These are phyloP conservation scores for Gastracanthus pulcherrimus DNA, from an alignment of 2,888 invertebrate species.

Conservation along the genomic window DNA sequence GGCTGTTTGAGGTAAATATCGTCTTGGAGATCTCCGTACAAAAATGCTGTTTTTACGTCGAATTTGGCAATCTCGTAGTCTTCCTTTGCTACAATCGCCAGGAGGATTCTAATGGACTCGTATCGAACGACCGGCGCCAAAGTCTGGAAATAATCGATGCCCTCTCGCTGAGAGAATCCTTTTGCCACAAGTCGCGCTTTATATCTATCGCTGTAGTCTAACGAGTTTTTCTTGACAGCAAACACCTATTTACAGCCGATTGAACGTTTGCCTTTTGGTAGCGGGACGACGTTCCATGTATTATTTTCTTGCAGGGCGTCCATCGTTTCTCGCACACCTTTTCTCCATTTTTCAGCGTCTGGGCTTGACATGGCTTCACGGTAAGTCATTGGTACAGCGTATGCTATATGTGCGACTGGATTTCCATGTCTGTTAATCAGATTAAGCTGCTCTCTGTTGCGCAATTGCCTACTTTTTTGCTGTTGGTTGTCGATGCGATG, in stretches of 20 bases:
- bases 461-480: too few species aligned
- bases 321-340: slow-evolving; percentile 24
- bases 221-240: background rate
- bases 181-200: too few species aligned
- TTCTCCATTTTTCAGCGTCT: slow-evolving; percentile 10
- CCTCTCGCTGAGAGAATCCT: slow-evolving; percentile 36
- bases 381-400: slow-evolving; percentile 2
- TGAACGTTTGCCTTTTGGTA: background rate
- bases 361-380: background rate
- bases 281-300: background rate
- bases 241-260: slow-evolving; percentile 44
- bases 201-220: background rate
- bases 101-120: too few species aligned
- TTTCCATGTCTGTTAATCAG: background rate
- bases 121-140: too few species aligned
- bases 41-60: slow-evolving; percentile 18
- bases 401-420: background rate
- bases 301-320: background rate
- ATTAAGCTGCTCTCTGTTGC: too few species aligned
- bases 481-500: too few species aligned
- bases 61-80: slow-evolving; percentile 6
- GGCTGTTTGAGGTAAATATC: slow-evolving; percentile 52
- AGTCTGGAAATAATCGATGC: slow-evolving; percentile 38
- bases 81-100: too few species aligned
- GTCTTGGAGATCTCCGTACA: slow-evolving; percentile 21